phyloP scores from a whole-genome alignment of 2,888 invertebrate genomes.

The Hecatera dysodea region DNA sequence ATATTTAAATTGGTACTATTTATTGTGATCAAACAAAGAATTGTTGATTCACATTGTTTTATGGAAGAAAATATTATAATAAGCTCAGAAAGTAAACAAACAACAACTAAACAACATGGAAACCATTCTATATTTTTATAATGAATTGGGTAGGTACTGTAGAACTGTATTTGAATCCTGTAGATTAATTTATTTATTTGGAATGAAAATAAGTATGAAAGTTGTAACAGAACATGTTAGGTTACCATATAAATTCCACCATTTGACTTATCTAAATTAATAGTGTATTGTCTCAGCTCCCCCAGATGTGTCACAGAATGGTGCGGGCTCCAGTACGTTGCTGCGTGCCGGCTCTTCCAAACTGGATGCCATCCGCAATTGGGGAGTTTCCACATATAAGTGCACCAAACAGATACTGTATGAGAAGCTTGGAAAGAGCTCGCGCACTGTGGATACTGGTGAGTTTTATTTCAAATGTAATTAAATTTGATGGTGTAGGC shows the following conservation, averaged over 20 bases:
- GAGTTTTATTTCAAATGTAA: slow-evolving; percentile 6
- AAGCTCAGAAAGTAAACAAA: background rate
- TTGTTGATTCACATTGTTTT: background rate
- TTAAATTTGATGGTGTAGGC: too few species aligned
- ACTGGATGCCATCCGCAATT: slow-evolving; percentile 97
- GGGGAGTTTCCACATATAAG: slow-evolving; percentile 99
- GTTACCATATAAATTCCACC: background rate
- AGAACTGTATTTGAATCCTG: too few species aligned
- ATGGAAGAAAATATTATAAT: background rate
- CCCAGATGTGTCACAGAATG: slow-evolving; percentile 92
- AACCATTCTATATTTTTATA: background rate
- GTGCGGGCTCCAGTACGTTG: slow-evolving; percentile 89
- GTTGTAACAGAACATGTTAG: background rate
- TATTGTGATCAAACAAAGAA: background rate
- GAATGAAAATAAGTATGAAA: background rate
- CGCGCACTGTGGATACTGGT: slow-evolving; percentile 97
- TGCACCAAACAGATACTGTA: slow-evolving; percentile 99
- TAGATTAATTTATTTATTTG: background rate
- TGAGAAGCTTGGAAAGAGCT: slow-evolving; percentile 98
- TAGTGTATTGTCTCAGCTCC: slow-evolving; percentile 77
- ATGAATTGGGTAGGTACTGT: background rate
- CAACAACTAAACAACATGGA: background rate
- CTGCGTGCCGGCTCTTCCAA: slow-evolving; percentile 94
- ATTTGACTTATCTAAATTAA: background rate
- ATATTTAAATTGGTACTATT: background rate